Percentiles rank a stretch among this genome's conserved stretches.
Evolutionary conservation across 2,797 vertebrate species (phyloP).

Genomic region (Darevskia nairensis): DNA sequence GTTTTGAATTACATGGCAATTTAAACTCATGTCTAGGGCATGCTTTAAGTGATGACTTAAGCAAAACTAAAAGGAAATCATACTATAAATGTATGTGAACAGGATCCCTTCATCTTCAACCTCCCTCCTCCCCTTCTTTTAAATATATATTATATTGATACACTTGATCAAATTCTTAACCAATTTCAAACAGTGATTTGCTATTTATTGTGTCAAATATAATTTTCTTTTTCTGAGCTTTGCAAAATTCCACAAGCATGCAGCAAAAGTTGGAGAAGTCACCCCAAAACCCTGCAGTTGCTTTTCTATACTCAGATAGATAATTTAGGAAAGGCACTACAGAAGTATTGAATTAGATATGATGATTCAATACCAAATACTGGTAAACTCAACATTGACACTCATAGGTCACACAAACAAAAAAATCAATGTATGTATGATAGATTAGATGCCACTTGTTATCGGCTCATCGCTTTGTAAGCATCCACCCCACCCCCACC

Average conservation of each 20-base stretch:
- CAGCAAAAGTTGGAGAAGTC: neutral
- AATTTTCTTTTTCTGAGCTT: neutral
- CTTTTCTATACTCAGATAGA: neutral
- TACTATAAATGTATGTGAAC: neutral
- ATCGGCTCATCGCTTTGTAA: neutral
- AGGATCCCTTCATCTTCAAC: neutral
- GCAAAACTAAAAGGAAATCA: neutral
- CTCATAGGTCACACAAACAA: neutral
- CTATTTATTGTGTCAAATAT: too few species aligned
- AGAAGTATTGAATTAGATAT: neutral
- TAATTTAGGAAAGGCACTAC: neutral
- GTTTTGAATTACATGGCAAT: constrained; percentile 21
- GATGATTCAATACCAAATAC: constrained; percentile 3
- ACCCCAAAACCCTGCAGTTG: neutral
- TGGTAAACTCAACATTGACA: neutral
- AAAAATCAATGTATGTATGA: neutral
- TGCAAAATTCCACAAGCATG: neutral
- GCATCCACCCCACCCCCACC: neutral
- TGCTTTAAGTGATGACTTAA: neutral
- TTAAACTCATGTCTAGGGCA: rapidly evolving
- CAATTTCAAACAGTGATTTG: too few species aligned
- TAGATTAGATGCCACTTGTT: neutral
- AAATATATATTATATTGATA: too few species aligned
- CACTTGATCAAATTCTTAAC: too few species aligned
- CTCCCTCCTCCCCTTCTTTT: neutral